These are phyloP conservation scores for Malacoraja senta DNA, from an alignment of 2,797 vertebrate species.

Conservation along the genomic window DNA sequence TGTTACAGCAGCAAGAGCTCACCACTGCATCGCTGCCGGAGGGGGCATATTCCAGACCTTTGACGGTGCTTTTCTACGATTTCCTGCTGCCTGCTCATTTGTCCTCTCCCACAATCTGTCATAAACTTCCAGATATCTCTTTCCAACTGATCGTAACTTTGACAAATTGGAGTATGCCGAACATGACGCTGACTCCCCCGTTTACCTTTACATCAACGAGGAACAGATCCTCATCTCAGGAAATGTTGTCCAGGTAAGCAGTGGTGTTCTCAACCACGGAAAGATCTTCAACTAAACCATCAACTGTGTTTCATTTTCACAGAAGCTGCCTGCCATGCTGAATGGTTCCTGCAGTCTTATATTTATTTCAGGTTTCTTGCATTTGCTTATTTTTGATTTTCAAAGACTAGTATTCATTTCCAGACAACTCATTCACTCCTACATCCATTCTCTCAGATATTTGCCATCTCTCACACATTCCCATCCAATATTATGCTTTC, in stretches of 20 bases:
- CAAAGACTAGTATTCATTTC: no score
- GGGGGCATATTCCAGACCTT: conserved; percentile 92
- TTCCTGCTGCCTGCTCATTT: conserved; percentile 93
- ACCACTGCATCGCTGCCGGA: conserved; percentile 82
- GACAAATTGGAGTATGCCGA: conserved; percentile 95
- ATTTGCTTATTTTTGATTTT: no score
- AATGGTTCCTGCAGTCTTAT: no score
- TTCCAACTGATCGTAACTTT: conserved; percentile 97
- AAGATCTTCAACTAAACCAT: no score
- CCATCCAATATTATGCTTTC: not conserved
- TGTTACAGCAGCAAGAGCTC: conserved; percentile 81
- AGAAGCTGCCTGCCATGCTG: no score
- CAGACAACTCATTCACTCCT: not conserved
- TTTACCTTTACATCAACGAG: conserved; percentile 95
- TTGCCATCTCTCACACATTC: not conserved
- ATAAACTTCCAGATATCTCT: conserved; percentile 91
- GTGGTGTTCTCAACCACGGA: no score
- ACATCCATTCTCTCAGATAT: not conserved
- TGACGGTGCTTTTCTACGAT: conserved; percentile 84
- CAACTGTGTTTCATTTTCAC: no score
- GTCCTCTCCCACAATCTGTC: conserved; percentile 97
- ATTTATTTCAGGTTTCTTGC: no score
- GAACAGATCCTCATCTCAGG: conserved; percentile 96
- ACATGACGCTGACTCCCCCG: conserved; percentile 88
- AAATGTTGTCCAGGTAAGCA: conserved; percentile 79